phyloP scores from a whole-genome alignment of 2,113 vertebrate species.

The Aythya baeri region DNA sequence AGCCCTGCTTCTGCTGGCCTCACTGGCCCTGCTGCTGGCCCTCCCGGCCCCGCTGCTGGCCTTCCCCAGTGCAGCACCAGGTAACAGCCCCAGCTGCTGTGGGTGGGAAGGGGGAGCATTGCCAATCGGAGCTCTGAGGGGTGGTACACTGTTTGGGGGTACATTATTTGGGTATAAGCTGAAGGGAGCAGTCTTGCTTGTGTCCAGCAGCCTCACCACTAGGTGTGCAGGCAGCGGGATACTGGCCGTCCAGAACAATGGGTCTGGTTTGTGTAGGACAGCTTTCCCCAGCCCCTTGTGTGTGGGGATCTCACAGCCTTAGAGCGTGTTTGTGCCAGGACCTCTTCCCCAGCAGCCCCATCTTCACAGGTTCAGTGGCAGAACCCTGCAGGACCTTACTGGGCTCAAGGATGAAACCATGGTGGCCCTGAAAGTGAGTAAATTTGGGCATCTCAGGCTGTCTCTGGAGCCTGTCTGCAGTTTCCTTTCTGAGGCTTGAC shows the following conservation, averaged over 20 bases:
- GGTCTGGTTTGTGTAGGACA: not conserved
- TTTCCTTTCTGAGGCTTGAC: not conserved
- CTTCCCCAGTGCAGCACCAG: not conserved
- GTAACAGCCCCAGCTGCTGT: not conserved
- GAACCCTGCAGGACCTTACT: not conserved
- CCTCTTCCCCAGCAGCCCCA: no score
- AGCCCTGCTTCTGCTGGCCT: not conserved
- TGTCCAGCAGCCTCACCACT: not conserved
- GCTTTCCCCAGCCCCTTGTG: rapidly evolving
- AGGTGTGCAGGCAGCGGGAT: not conserved
- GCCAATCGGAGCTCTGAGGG: rapidly evolving
- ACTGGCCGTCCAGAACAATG: rapidly evolving
- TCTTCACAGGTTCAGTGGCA: not conserved
- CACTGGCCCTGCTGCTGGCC: not conserved
- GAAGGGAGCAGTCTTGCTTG: not conserved
- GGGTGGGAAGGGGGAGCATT: not conserved
- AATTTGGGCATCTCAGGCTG: not conserved
- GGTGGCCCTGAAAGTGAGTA: not conserved
- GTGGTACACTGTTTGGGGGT: no score
- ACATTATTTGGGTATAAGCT: rapidly evolving
- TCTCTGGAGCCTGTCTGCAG: not conserved
- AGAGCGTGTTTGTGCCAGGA: not conserved
- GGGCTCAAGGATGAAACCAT: not conserved
- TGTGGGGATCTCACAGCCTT: not conserved
- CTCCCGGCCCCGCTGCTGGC: not conserved